phyloP scores from a whole-genome alignment of 37 sponge, comb jelly and placozoan genomes.

The Sycon ciliatum region DNA sequence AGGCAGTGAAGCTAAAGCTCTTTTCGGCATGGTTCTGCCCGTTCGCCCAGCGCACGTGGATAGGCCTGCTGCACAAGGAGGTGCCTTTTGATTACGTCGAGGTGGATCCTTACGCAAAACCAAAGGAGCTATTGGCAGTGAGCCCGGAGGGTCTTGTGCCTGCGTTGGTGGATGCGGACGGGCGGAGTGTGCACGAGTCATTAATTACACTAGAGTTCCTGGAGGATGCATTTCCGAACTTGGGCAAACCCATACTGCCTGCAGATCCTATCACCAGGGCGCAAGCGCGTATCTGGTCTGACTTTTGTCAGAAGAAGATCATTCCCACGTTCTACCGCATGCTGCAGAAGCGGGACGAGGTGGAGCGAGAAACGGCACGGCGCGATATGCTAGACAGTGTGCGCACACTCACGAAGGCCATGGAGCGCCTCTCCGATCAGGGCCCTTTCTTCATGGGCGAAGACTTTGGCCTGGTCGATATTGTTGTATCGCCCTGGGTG shows the following conservation, averaged over 20 bases:
- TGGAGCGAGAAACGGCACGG: slow-evolving; percentile 12
- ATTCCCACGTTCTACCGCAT: slow-evolving; percentile 13
- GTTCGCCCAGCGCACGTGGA: slow-evolving; percentile 37
- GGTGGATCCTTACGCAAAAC: slow-evolving; percentile 32
- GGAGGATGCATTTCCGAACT: slow-evolving; percentile 24
- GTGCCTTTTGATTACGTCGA: slow-evolving; percentile 25
- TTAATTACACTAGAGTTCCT: slow-evolving; percentile 17
- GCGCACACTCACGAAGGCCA: too few relatives aligned
- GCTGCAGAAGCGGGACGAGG: slow-evolving; percentile 16
- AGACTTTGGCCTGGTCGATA: slow-evolving; percentile 16
- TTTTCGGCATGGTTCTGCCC: slow-evolving; percentile 38
- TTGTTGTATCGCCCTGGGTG: slow-evolving; percentile 14
- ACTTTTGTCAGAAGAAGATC: slow-evolving; percentile 15
- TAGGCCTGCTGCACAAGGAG: slow-evolving; percentile 21
- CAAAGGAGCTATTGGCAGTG: slow-evolving; percentile 26
- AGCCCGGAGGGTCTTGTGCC: slow-evolving; percentile 32
- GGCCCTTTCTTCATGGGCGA: slow-evolving; percentile 18
- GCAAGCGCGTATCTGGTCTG: slow-evolving; percentile 2
- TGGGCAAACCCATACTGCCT: slow-evolving; percentile 12
- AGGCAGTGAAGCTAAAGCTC: not conserved
- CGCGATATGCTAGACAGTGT: not conserved
- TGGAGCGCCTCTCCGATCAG: too few relatives aligned
- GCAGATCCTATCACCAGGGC: slow-evolving; percentile 16
- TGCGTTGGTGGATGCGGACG: slow-evolving; percentile 22
- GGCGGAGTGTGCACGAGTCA: slow-evolving; percentile 20